Base-by-base conservation (phyloP, 2,888 invertebrate genomes). In the Watsonalla cultraria region DNA sequence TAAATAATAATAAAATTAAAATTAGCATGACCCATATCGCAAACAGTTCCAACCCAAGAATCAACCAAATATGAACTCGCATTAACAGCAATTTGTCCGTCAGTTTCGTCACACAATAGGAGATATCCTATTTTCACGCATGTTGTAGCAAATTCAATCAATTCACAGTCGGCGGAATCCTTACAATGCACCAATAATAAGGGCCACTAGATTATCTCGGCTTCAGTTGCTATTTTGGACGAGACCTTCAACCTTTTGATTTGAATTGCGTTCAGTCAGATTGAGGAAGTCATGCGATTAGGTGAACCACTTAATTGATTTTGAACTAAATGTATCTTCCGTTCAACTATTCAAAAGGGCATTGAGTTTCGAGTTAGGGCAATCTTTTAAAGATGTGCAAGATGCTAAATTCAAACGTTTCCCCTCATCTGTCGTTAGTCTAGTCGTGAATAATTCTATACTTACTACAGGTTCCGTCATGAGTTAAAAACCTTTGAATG, bases 231-330 rank as follows among this genome's bases (percentile, higher is more conserved):
- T 64, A 68, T 66, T 64, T 57, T 58, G 58, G 37, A 48, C 54
- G 58, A 54, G 60, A 68, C 72, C 69, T 74, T 72, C 66, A 55
- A 34, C 45, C 54, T 51, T 55, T 53, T 68, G 67, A 72, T 75
- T 71, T 64, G 42, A 42, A 68, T 64, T 64, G 54, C 60, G 54
- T 54, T 51, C 45, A 53, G 53, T 55, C 51, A 24, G 24, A 24
- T 24, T 24, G 24, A 24, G 24, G 24, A 24, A 24, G 24, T 24
- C 24, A 24, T 24, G 24, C 24, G 24, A 24, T 24, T 24, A 60
- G 58, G 62, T 63, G 58, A 58, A 62, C 60, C 59, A 56, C 61
- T 37, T 7, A 37, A 42, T 42, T 42, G 11, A 8, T 42, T 42
- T 37, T 6, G 6, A 37, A 37, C 9, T 6, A 24, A 24, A 24